Base-by-base conservation (phyloP, 2,888 invertebrate species). In the Yponomeuta evonymella region DNA sequence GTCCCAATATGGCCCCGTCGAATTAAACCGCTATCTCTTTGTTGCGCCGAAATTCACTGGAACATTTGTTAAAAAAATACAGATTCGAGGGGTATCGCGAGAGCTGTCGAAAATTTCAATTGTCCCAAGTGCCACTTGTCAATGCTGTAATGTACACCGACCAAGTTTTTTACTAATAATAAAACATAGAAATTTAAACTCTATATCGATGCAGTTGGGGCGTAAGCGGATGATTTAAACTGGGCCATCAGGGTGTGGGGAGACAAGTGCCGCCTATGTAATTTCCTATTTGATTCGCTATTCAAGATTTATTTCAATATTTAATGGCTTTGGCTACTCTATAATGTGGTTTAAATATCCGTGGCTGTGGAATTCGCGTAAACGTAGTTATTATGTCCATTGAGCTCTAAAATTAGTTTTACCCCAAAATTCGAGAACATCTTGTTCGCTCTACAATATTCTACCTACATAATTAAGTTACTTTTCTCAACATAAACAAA, bases 41-140 rank as follows among this genome's bases (percentile, higher is more conserved):
- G 75, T 72, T 71, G 69, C 29, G 11, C 51, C 23, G 80, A 86
- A 87, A 89, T 86, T 80, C 77, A 81, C 86, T 86, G 85, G 85
- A 90, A 90, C 91, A 91, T 91, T 91, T 91, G 91, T 89, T 90
- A 89, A 90, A 90, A 36, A 90, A 90, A 85, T 84, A 83, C 79
- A 82, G 82, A 4, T 71, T 83, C 81, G 77, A 86, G 85, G 85
- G 89, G 90, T 88, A 90, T 90, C 89, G 78, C 79, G 77, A 79
- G 81, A 82, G 80, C 82, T 81, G 82, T 83, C 80, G 81, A 84
- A 89, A 72, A 89, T 84, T 88, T 86, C 88, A 85, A 90, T 90
- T 89, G 89, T 88, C 74, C 75, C 72, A 82, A 90, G 88, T 86
- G 82, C 79, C 88, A 89, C 89, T 90, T 85, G 85, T 82, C 79